Percentiles rank a stretch among this genome's conserved stretches.
phyloP scores from a whole-genome alignment of 2,797 vertebrate species.

The Gorsachius magnificus region DNA sequence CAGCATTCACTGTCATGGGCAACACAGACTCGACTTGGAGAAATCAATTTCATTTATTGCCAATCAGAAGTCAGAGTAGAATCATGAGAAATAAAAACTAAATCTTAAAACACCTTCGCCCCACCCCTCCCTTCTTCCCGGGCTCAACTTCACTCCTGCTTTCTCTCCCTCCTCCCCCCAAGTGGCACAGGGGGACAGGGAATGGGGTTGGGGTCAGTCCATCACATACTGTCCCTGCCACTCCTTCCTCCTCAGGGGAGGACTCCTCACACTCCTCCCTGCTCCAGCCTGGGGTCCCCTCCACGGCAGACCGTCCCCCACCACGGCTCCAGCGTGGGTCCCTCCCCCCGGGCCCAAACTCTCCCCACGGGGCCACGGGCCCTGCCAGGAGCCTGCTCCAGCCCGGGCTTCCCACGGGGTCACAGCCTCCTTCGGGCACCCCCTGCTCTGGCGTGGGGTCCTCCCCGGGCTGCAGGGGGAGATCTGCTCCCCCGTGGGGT shows the following conservation, averaged over 20 bases:
- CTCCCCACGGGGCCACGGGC: not conserved
- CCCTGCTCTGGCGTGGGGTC: not conserved
- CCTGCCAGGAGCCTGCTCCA: not conserved
- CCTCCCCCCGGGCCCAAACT: too few relatives aligned
- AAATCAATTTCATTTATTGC: not conserved
- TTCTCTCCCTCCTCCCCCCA: not conserved
- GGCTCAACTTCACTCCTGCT: not conserved
- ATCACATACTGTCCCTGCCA: fast-evolving
- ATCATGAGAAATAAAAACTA: not conserved
- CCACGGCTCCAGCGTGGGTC: not conserved
- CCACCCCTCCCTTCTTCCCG: not conserved
- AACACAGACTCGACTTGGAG: not conserved
- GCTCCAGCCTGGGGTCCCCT: not conserved
- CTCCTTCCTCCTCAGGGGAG: not conserved
- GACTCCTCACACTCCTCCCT: not conserved
- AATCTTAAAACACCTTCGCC: not conserved
- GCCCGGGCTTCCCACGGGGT: not conserved
- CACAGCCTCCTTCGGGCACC: not conserved
- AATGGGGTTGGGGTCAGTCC: not conserved
- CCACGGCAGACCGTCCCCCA: not conserved
- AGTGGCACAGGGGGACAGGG: fast-evolving
- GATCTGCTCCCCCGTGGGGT: not conserved
- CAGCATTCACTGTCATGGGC: fast-evolving
- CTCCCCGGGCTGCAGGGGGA: not conserved
- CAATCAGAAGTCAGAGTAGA: not conserved